A percentile compares a stretch with the other conserved stretches of the same genome.
Evolutionary conservation across 2,113 vertebrate species (phyloP).

Genomic region (Nesospiza acunhae): DNA sequence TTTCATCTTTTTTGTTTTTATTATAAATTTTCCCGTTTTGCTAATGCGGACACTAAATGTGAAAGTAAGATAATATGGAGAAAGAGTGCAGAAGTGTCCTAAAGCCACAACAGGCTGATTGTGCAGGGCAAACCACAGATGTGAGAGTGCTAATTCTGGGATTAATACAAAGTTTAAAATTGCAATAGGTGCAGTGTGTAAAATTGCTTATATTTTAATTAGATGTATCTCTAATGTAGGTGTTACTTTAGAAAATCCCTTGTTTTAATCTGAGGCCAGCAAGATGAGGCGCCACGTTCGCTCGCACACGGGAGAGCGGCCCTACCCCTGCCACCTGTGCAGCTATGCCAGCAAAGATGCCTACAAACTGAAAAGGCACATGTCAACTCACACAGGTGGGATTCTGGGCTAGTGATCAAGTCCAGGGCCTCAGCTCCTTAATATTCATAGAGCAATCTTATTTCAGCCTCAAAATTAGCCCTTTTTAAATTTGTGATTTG

Average conservation of each 20-base stretch:
- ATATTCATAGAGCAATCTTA: not conserved
- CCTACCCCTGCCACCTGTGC: constrained; percentile 68
- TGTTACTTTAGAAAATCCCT: not conserved
- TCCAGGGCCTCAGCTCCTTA: not conserved
- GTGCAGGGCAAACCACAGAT: not conserved
- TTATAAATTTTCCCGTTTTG: not conserved
- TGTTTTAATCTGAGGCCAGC: constrained; percentile 40
- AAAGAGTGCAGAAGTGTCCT: not conserved
- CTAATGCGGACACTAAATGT: not conserved
- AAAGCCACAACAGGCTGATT: not conserved
- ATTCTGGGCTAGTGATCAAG: not conserved
- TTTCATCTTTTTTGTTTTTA: not conserved
- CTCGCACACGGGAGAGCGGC: constrained; percentile 71
- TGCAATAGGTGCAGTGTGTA: not conserved
- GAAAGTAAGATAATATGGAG: not conserved
- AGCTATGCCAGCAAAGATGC: constrained; percentile 73
- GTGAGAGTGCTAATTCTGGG: not conserved
- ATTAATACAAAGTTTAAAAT: not conserved
- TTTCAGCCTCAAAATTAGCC: not conserved
- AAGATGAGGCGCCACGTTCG: constrained; percentile 71
- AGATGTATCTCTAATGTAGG: too few relatives aligned
- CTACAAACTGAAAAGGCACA: constrained; percentile 74
- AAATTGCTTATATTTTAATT: not conserved
- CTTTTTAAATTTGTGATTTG: not conserved
- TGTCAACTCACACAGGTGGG: constrained; percentile 73